These are phyloP conservation scores for Spodoptera exigua DNA, from an alignment of 2,888 invertebrate genomes.

Conservation along the genomic window DNA sequence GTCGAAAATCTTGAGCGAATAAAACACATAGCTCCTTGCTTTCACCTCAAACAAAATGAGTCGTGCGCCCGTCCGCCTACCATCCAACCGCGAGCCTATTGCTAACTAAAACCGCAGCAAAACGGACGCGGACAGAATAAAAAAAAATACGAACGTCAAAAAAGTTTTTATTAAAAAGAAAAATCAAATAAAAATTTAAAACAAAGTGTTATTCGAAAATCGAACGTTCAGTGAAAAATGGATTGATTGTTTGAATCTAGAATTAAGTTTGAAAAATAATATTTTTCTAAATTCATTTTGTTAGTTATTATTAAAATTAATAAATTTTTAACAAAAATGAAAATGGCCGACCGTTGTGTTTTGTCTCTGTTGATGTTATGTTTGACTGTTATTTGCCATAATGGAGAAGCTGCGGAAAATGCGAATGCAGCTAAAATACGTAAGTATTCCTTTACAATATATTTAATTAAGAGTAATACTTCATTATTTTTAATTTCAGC, in stretches of 20 bases:
- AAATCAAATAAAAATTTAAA: conserved; percentile 41
- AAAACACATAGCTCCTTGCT: conserved; percentile 84
- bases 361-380: conserved; percentile 77
- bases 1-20: conserved; percentile 85
- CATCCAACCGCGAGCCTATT: conserved; percentile 70
- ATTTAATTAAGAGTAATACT: not conserved
- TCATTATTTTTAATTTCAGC: too few species aligned
- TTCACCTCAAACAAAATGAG: conserved; percentile 87
- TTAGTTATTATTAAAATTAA: conserved; percentile 48
- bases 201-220: conserved; percentile 43
- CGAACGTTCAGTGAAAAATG: conserved; percentile 57
- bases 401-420: conserved; percentile 79
- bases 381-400: conserved; percentile 74
- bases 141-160: conserved; percentile 62
- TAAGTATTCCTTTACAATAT: conserved; percentile 68
- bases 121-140: conserved; percentile 75
- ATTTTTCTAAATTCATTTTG: conserved; percentile 45
- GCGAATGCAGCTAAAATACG: conserved; percentile 73
- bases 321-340: conserved; percentile 62
- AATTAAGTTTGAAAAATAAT: conserved; percentile 23
- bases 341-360: conserved; percentile 75
- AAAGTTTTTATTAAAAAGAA: conserved; percentile 26
- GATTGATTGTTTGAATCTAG: conserved; percentile 56
- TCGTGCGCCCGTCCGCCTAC: conserved; percentile 74
- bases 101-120: conserved; percentile 73